A percentile compares a stretch with the other conserved stretches of the same genome.
phyloP scores from a whole-genome alignment of 2,113 vertebrate species.

The Holacanthus passer region DNA sequence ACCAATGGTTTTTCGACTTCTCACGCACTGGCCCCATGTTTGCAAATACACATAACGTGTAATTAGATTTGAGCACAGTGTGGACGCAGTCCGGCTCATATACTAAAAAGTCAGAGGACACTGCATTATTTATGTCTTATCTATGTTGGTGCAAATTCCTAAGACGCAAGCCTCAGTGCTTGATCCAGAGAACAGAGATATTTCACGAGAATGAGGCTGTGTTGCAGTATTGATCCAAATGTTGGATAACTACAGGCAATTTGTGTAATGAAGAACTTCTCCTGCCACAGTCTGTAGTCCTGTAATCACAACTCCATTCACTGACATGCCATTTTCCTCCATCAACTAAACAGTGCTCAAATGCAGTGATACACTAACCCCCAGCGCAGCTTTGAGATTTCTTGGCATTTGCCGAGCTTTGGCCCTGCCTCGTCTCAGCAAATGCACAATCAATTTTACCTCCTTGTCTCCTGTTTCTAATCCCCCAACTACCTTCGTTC shows the following conservation, averaged over 20 bases:
- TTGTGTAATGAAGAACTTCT: constrained; percentile 64
- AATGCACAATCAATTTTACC: constrained; percentile 74
- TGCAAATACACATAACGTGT: constrained; percentile 27
- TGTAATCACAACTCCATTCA: constrained; percentile 48
- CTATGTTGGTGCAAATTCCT: constrained; percentile 43
- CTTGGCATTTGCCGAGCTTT: constrained; percentile 68
- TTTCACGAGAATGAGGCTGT: constrained; percentile 42
- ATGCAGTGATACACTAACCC: constrained; percentile 36
- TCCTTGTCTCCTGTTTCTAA: constrained; percentile 62
- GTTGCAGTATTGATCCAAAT: constrained; percentile 58
- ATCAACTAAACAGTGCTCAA: constrained; percentile 40
- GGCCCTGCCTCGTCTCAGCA: constrained; percentile 56
- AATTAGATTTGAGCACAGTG: background rate
- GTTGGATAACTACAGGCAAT: constrained; percentile 51
- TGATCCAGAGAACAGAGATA: constrained; percentile 22
- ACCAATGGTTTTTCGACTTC: background rate
- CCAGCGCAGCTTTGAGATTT: constrained; percentile 41
- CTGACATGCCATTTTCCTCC: constrained; percentile 57
- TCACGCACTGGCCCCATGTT: background rate
- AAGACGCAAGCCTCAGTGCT: constrained; percentile 1
- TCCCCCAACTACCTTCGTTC: constrained; percentile 33
- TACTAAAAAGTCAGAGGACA: background rate
- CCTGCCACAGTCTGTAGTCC: constrained; percentile 12
- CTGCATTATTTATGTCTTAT: constrained; percentile 59
- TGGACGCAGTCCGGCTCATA: constrained; percentile 9